Evolutionary conservation across 2,113 vertebrate genomes (phyloP).

Genomic region (Piliocolobus tephrosceles): DNA sequence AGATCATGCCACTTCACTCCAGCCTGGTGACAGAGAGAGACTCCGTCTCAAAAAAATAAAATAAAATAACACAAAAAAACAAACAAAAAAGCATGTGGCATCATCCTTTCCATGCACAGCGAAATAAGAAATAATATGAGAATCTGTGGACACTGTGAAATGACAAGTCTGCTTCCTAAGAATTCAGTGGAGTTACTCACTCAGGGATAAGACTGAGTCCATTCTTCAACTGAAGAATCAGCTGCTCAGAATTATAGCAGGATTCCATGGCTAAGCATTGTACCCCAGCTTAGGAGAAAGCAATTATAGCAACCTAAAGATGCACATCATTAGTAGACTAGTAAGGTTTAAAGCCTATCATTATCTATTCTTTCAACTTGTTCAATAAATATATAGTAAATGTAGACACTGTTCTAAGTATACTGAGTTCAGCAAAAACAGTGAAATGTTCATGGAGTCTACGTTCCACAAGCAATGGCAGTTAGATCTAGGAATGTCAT

Average conservation of each 20-base stretch:
- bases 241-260: not conserved
- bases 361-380: not conserved
- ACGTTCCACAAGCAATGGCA: not conserved
- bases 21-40: no score
- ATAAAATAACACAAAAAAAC: no score
- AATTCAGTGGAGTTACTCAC: not conserved
- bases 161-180: not conserved
- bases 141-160: not conserved
- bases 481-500: not conserved
- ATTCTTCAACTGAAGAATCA: not conserved
- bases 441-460: not conserved
- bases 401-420: not conserved
- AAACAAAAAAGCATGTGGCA: not conserved
- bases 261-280: not conserved
- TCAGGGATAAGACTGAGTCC: not conserved
- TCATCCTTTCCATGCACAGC: not conserved
- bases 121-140: not conserved
- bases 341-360: not conserved
- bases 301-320: not conserved
- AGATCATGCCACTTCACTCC: no score
- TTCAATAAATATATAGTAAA: slow-evolving; percentile 10
- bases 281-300: not conserved
- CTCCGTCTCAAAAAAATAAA: no score
- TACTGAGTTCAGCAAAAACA: not conserved
- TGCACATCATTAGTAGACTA: not conserved